Evolutionary conservation across 2,797 vertebrate genomes (phyloP), one percentile per base, ranked within the genome.

Genomic region (Acipenser transmontanus): DNA sequence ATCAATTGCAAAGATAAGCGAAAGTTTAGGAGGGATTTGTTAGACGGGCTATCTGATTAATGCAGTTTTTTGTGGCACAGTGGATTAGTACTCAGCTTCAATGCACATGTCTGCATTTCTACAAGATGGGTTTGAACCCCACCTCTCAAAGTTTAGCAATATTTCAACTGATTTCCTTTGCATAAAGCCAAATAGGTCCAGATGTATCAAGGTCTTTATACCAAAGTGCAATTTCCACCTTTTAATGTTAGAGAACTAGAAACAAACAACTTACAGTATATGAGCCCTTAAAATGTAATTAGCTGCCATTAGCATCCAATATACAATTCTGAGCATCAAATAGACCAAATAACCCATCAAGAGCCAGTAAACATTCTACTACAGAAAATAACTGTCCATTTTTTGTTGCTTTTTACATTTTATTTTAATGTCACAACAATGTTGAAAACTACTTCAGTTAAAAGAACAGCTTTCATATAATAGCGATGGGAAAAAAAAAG

Each of bases 1-100:
- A 72, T 68, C 77, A 65, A 65, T 50, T 5, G 17, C 47, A 66
- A 62, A 73, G 75, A 86, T 82, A 79, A 85, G 73, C 73, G 63
- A 49, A 20, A n/a, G 56, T 60, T 61, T 11, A 14, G 34, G 34
- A 67, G 71, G 66, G 73, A 62, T 69, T 63, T 60, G 50, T 54
- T 65, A 65, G 54, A 62, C 66, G 7, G 52, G 74, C 66, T 60
- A 54, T 71, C 12, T 11, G 49, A 62, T 54, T 65, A 73, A 64
- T 70, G 71, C 72, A 72, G 66, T 20, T 61, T 64, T 34, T 34
- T 34, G 34, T 34, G 34, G 34, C 3, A 34, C 34, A 34, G 34
- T 34, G 34, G 34, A 34, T 34, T 3, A 34, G 34, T 34, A 34
- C 34, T 34, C 34, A 34, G 34, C 2, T 34, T 34, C 34, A 34